phyloP scores from a whole-genome alignment of 1,140 invertebrate genomes.

The Drosophila suzukii region DNA sequence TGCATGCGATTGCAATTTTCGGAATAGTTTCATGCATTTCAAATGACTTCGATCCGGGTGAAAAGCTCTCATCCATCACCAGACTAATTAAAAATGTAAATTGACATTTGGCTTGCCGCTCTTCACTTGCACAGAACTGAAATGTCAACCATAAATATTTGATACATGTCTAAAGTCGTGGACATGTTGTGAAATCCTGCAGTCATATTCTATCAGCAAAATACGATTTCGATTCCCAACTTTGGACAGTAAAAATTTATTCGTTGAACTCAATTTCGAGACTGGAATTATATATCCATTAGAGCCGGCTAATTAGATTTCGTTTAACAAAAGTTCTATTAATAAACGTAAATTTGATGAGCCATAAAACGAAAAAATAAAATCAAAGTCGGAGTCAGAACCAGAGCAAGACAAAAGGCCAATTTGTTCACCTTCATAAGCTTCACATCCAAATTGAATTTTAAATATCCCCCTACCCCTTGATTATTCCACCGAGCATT shows the following conservation, averaged over 20 bases:
- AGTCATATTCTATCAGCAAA: slow-evolving; percentile 6
- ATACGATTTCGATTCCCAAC: background rate
- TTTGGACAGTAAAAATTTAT: slow-evolving; percentile 14
- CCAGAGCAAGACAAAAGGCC: slow-evolving; percentile 13
- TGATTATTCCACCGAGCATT: slow-evolving; percentile 19
- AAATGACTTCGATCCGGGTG: slow-evolving; percentile 13
- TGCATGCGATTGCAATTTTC: slow-evolving; percentile 39
- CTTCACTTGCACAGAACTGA: slow-evolving; percentile 2
- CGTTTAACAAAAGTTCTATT: slow-evolving; percentile 30
- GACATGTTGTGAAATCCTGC: slow-evolving; percentile 4
- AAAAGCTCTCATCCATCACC: slow-evolving; percentile 8
- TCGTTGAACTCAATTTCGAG: slow-evolving; percentile 19
- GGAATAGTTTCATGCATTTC: slow-evolving; percentile 37
- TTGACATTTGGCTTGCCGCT: slow-evolving; percentile 10
- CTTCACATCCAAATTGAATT: slow-evolving; percentile 57
- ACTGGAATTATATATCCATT: slow-evolving; percentile 34
- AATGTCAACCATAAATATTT: slow-evolving; percentile 41
- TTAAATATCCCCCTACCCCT: slow-evolving; percentile 36
- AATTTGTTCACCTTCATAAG: slow-evolving; percentile 49
- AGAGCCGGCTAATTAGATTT: slow-evolving; percentile 52
- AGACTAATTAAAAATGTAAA: slow-evolving; percentile 49
- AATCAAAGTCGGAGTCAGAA: slow-evolving; percentile 7
- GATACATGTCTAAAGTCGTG: slow-evolving; percentile 1
- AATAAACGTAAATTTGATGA: slow-evolving; percentile 66
- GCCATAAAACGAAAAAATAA: slow-evolving; percentile 29